Evolutionary conservation across 2,113 vertebrate species (phyloP).

Genomic region (Hippopotamus amphibius): DNA sequence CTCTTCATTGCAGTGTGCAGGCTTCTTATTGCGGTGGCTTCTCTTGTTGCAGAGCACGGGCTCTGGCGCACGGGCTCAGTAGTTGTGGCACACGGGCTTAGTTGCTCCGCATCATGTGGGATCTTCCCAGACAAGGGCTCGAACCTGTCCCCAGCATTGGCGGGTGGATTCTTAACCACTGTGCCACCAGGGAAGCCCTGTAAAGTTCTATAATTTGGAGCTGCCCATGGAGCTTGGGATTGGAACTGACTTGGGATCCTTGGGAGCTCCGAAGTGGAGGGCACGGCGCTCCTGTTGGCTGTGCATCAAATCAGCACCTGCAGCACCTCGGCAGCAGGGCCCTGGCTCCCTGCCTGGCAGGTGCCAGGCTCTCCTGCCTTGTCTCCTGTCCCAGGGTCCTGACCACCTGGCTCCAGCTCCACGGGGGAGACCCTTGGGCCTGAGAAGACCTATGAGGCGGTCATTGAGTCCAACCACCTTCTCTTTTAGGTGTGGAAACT

Average conservation of each 20-base stretch:
- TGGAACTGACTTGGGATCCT: not conserved
- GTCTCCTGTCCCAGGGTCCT: not conserved
- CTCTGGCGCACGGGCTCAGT: too few relatives aligned
- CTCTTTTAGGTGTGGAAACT: constrained; percentile 8
- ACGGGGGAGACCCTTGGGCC: not conserved
- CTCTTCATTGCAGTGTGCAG: too few relatives aligned
- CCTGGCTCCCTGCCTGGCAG: not conserved
- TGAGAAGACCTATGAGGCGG: not conserved
- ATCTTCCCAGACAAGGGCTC: too few relatives aligned
- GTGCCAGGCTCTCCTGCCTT: not conserved
- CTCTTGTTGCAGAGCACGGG: too few relatives aligned
- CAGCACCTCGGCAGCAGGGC: too few relatives aligned
- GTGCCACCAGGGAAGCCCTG: too few relatives aligned
- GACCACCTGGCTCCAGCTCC: not conserved
- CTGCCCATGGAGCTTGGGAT: not conserved
- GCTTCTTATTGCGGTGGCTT: too few relatives aligned
- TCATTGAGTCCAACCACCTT: not conserved
- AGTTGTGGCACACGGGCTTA: too few relatives aligned
- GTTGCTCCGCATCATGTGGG: too few relatives aligned
- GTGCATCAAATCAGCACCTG: not conserved
- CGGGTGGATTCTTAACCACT: too few relatives aligned
- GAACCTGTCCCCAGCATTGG: too few relatives aligned
- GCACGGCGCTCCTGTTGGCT: not conserved
- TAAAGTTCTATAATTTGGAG: not conserved
- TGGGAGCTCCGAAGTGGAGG: not conserved